phyloP scores from a whole-genome alignment of 2,797 vertebrate genomes.

The Galago senegalensis region DNA sequence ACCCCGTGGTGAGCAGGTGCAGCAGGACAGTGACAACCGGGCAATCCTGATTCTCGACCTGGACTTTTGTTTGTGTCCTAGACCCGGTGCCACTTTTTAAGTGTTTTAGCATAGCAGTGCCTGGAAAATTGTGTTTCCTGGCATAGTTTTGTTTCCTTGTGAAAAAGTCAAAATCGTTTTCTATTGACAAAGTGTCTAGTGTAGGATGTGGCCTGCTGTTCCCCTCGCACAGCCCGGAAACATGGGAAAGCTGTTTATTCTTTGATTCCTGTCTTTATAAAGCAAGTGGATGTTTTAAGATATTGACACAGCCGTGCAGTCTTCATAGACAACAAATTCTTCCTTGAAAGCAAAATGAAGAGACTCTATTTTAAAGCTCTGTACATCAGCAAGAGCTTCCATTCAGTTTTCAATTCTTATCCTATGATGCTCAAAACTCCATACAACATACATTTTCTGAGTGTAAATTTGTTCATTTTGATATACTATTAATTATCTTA shows the following conservation, averaged over 20 bases:
- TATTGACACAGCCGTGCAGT: slow-evolving; percentile 61
- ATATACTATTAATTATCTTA: slow-evolving; percentile 88
- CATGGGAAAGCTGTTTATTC: not conserved
- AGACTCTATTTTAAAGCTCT: slow-evolving; percentile 81
- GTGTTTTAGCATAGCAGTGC: rapidly evolving
- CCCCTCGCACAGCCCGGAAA: not conserved
- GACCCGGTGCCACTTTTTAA: rapidly evolving
- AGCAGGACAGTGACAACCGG: not conserved
- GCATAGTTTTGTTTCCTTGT: not conserved
- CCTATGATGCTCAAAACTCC: slow-evolving; percentile 83
- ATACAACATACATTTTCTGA: slow-evolving; percentile 87
- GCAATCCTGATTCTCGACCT: not conserved
- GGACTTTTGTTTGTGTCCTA: not conserved
- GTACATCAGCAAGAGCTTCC: slow-evolving; percentile 76
- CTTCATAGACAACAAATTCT: slow-evolving; percentile 65
- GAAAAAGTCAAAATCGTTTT: not conserved
- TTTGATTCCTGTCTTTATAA: slow-evolving; percentile 51
- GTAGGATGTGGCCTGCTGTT: not conserved
- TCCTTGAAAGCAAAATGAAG: slow-evolving; percentile 21
- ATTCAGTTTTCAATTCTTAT: slow-evolving; percentile 77
- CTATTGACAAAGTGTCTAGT: not conserved
- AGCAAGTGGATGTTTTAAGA: slow-evolving; percentile 68
- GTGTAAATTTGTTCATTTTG: slow-evolving; percentile 86
- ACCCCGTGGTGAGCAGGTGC: not conserved
- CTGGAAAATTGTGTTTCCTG: not conserved